Percentiles rank a stretch among this genome's conserved stretches.
phyloP scores from a whole-genome alignment of 1,140 invertebrate genomes.

The Saccostrea glomerata region DNA sequence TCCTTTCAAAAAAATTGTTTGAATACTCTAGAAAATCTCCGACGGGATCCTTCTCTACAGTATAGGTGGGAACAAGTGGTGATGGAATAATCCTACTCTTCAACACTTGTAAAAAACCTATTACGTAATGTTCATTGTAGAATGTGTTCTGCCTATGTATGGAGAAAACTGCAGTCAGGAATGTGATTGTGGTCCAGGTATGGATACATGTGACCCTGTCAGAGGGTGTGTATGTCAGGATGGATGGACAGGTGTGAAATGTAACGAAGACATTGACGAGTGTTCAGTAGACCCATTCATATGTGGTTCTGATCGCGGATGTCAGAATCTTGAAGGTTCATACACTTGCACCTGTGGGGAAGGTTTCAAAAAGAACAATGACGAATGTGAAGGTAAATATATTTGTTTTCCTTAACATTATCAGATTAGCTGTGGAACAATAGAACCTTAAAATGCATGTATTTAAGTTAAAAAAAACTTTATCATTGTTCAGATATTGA shows the following conservation, averaged over 20 bases:
- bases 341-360: conserved; percentile 56
- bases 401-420: neutral
- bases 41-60: no score
- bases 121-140: neutral
- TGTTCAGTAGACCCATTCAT: conserved; percentile 50
- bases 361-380: conserved; percentile 45
- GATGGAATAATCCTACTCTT: no score
- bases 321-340: conserved; percentile 56
- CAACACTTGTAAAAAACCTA: no score
- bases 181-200: conserved; percentile 60
- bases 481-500: neutral
- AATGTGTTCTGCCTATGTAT: conserved; percentile 56
- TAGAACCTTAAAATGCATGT: neutral
- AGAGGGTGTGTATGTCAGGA: conserved; percentile 65
- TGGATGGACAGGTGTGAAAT: conserved; percentile 64
- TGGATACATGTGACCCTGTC: conserved; percentile 54
- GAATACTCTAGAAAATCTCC: no score
- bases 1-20: no score
- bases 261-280: conserved; percentile 63
- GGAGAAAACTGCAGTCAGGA: conserved; percentile 59
- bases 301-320: conserved; percentile 43
- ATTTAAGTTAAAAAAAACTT: neutral
- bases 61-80: neutral
- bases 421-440: neutral
- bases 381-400: conserved; percentile 46